phyloP scores from a whole-genome alignment of 2,113 vertebrate genomes.

The Okapia johnstoni region DNA sequence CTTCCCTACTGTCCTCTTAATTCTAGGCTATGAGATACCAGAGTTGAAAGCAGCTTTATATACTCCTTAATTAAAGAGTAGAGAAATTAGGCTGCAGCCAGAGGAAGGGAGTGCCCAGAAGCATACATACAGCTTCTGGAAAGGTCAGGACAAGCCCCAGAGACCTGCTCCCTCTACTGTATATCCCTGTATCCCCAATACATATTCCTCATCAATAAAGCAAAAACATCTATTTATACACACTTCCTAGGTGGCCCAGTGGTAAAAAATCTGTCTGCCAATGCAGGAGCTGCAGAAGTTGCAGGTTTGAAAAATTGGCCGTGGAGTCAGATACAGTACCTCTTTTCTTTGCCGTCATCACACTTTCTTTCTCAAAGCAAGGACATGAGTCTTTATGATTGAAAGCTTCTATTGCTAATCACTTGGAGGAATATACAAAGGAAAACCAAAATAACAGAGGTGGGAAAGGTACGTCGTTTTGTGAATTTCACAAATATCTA shows the following conservation, averaged over 20 bases:
- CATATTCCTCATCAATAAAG: not conserved
- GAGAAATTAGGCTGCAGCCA: not conserved
- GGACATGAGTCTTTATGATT: not conserved
- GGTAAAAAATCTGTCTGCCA: not conserved
- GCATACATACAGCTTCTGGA: rapidly evolving
- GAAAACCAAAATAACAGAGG: not conserved
- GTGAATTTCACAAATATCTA: not conserved
- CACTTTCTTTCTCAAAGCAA: not conserved
- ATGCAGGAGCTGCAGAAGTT: not conserved
- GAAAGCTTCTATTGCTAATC: not conserved
- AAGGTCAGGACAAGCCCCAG: not conserved
- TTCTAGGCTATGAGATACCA: not conserved
- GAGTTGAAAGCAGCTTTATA: not conserved
- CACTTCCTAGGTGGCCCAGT: not conserved
- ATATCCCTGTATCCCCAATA: not conserved
- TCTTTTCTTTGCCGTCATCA: not conserved
- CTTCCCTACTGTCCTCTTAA: not conserved
- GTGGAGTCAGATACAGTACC: not conserved
- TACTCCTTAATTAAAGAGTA: not conserved
- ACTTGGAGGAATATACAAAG: not conserved
- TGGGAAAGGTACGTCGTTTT: not conserved
- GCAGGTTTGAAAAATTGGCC: not conserved
- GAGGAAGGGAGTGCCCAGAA: not conserved
- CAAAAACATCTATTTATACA: not conserved
- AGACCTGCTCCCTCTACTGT: not conserved